A percentile compares a stretch with the other conserved stretches of the same genome.
phyloP scores from a whole-genome alignment of 2,797 vertebrate species.

The Oceanodroma leucorhoa region DNA sequence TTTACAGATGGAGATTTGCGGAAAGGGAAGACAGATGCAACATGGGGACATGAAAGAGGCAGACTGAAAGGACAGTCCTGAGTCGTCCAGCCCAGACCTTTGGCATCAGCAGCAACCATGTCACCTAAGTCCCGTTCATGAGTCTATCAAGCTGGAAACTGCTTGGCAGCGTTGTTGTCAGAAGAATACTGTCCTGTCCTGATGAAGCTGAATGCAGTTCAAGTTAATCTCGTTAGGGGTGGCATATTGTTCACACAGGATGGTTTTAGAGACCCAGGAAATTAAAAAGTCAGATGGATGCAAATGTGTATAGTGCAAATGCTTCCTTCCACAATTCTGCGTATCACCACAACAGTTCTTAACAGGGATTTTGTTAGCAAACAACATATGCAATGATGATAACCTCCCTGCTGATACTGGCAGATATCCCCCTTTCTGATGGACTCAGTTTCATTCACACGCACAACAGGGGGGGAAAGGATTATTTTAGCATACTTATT shows the following conservation, averaged over 20 bases:
- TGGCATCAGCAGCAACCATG: background rate
- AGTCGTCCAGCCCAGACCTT: background rate
- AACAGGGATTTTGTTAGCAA: conserved; percentile 2
- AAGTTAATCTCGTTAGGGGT: background rate
- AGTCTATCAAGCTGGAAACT: background rate
- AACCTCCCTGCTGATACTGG: conserved; percentile 31
- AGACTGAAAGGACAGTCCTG: background rate
- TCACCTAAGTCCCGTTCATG: fast-evolving
- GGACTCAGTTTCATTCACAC: background rate
- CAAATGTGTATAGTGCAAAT: background rate
- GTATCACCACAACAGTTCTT: background rate
- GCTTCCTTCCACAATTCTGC: background rate
- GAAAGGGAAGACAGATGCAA: background rate
- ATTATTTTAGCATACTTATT: conserved; percentile 37
- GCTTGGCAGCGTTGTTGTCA: background rate
- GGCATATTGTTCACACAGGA: fast-evolving
- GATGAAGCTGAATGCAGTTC: background rate
- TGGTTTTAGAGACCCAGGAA: background rate
- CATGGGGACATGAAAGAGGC: fast-evolving
- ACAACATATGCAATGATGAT: conserved; percentile 24
- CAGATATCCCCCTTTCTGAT: background rate
- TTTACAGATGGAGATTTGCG: background rate
- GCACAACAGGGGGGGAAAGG: background rate
- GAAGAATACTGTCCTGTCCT: background rate
- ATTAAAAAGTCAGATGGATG: background rate